Percentiles rank a stretch among this genome's conserved stretches.
Conservation (phyloP, 2,797 vertebrate species). For the Paramormyrops hopkinsi region DNA sequence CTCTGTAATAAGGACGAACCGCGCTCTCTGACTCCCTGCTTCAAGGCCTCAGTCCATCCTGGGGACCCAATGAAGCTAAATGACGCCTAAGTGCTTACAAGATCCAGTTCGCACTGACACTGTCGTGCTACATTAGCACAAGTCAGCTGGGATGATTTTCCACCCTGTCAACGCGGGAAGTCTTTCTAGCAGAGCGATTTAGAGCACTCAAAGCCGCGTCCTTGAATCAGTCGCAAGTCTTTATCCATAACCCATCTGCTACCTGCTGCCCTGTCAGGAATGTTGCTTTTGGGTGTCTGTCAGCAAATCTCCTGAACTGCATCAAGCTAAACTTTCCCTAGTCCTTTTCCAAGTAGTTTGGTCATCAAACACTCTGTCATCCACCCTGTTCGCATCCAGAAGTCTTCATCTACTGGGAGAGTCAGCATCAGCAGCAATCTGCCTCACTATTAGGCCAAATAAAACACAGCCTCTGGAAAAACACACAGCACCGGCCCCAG, state of each 20-base stretch:
- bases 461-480: neutral
- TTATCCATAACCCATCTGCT: neutral
- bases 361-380: neutral
- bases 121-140: neutral
- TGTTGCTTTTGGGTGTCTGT: neutral
- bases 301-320: neutral
- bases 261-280: neutral
- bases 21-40: neutral
- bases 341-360: neutral
- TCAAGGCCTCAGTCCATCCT: neutral
- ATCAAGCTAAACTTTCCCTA: neutral
- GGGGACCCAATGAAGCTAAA: neutral
- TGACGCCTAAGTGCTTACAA: neutral
- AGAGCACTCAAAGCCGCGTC: neutral
- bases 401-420: neutral
- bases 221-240: neutral
- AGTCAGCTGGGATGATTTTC: neutral
- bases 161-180: neutral
- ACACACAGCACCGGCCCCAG: neutral
- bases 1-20: neutral
- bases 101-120: neutral
- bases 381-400: neutral
- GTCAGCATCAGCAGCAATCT: neutral
- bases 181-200: neutral
- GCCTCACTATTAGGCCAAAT: neutral